Percentiles rank a stretch among this genome's conserved stretches.
phyloP scores from a whole-genome alignment of 1,140 invertebrate genomes.

The Diprion similis region DNA sequence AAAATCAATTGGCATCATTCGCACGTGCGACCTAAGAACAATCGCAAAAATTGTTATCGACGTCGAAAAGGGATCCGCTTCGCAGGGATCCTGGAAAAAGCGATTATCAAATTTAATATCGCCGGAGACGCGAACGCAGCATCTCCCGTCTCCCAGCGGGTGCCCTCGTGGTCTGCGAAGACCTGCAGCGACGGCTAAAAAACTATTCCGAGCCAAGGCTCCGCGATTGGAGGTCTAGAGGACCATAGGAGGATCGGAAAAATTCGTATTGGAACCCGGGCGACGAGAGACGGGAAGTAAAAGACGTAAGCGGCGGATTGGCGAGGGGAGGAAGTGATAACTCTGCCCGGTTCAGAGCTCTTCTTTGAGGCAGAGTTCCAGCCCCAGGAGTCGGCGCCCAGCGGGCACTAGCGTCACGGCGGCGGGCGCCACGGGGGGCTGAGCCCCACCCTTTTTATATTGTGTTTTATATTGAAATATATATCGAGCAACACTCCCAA shows the following conservation, averaged over 20 bases:
- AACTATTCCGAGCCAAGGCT: background rate
- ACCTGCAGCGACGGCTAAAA: background rate
- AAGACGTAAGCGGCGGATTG: background rate
- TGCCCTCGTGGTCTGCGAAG: background rate
- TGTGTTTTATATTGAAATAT: slow-evolving; percentile 17
- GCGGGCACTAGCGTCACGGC: slow-evolving; percentile 12
- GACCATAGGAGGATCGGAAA: background rate
- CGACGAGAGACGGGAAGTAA: background rate
- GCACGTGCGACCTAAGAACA: slow-evolving; percentile 4
- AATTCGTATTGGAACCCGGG: background rate
- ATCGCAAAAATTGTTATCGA: background rate
- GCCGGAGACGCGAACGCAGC: slow-evolving; percentile 2
- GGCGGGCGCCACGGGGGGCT: slow-evolving; percentile 13
- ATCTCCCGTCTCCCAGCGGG: background rate
- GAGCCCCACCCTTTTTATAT: slow-evolving; percentile 14
- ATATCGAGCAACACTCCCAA: slow-evolving; percentile 11
- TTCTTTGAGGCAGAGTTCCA: background rate
- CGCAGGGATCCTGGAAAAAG: slow-evolving; percentile 7
- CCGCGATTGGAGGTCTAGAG: background rate
- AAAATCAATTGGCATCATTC: background rate
- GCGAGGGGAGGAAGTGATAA: slow-evolving; percentile 10
- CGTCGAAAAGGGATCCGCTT: background rate
- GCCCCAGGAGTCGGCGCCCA: background rate
- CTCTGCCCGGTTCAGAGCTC: background rate
- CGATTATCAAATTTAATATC: slow-evolving; percentile 6